A percentile compares a stretch with the other conserved stretches of the same genome.
phyloP scores from a whole-genome alignment of 2,113 vertebrate species.

The Mastomys natalensis region DNA sequence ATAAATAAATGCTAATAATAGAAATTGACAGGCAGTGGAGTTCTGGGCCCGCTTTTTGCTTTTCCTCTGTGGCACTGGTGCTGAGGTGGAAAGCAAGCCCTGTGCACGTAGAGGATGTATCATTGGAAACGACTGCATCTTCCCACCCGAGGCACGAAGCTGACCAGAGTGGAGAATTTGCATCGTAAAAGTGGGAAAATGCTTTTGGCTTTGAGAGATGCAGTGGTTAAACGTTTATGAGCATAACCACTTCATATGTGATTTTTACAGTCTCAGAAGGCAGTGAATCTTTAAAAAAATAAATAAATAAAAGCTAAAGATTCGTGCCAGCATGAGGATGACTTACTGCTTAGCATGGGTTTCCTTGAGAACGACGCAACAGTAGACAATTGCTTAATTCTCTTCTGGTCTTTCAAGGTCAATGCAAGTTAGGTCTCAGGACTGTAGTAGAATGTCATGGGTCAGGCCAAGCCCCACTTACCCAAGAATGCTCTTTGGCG shows the following conservation, averaged over 20 bases:
- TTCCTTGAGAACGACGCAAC: background rate
- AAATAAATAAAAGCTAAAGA: background rate
- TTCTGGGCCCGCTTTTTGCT: background rate
- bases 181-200: background rate
- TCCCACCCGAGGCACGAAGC: background rate
- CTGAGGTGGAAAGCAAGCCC: background rate
- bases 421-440: background rate
- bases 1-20: background rate
- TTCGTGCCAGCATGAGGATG: background rate
- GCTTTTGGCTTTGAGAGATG: background rate
- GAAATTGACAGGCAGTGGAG: background rate
- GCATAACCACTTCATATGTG: background rate
- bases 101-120: background rate
- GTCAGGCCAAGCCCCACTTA: background rate
- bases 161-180: background rate
- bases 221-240: background rate
- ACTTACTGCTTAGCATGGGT: accelerated
- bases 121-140: background rate
- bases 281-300: background rate
- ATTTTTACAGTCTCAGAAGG: background rate
- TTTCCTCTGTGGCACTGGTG: background rate
- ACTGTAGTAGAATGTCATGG: background rate
- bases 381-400: too few species aligned
- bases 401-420: background rate
- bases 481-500: conserved; percentile 10